These are phyloP conservation scores for Nasonia vitripennis DNA, from an alignment of 1,140 invertebrate genomes.

Conservation along the genomic window DNA sequence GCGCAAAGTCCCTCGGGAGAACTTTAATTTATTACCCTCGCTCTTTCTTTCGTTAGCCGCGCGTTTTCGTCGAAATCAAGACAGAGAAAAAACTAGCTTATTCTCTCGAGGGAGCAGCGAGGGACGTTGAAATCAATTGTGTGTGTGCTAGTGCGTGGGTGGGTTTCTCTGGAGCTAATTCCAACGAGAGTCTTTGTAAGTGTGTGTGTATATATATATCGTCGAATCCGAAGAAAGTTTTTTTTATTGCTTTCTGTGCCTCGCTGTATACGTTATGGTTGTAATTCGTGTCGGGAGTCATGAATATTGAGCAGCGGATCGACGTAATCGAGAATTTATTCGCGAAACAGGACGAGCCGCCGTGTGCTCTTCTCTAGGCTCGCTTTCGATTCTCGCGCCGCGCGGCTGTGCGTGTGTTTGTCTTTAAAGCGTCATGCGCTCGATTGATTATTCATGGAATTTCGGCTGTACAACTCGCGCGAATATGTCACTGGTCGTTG, in stretches of 20 bases:
- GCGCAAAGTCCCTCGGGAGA: neutral
- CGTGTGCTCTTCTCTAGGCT: neutral
- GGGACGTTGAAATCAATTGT: no score
- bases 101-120: neutral
- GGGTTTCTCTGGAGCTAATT: neutral
- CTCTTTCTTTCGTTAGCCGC: neutral
- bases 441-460: constrained; percentile 35
- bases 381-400: neutral
- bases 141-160: neutral
- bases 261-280: neutral
- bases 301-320: constrained; percentile 18
- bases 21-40: constrained; percentile 44
- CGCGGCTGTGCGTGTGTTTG: neutral
- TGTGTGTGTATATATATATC: neutral
- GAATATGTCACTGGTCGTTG: no score
- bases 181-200: constrained; percentile 2
- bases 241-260: neutral
- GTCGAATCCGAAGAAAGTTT: constrained; percentile 14
- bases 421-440: neutral
- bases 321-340: constrained; percentile 12
- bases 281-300: neutral
- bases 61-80: constrained; percentile 5
- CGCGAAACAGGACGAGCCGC: neutral
- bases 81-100: neutral
- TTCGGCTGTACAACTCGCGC: neutral